phyloP scores from a whole-genome alignment of 2,113 vertebrate genomes.

The Prionailurus bengalensis region DNA sequence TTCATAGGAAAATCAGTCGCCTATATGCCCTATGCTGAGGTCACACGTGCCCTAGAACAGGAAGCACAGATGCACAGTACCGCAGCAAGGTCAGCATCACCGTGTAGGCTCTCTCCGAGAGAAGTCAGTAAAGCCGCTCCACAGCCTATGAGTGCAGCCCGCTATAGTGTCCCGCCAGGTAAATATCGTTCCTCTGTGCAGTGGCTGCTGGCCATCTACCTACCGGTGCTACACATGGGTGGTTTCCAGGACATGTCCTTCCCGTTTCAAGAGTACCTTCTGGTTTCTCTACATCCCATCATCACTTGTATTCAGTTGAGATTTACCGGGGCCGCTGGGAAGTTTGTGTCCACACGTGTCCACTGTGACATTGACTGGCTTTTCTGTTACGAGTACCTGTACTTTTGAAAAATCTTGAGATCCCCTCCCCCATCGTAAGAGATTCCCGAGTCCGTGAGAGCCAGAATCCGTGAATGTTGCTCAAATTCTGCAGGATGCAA shows the following conservation, averaged over 20 bases:
- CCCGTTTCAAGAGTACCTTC: background rate
- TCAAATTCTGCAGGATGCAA: background rate
- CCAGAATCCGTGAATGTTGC: slow-evolving; percentile 53
- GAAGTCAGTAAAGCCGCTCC: slow-evolving; percentile 92
- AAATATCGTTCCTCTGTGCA: slow-evolving; percentile 67
- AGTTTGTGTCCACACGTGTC: slow-evolving; percentile 47
- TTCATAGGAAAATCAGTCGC: slow-evolving; percentile 91
- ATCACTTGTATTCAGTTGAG: background rate
- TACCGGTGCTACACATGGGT: slow-evolving; percentile 22
- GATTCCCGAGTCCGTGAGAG: slow-evolving; percentile 24
- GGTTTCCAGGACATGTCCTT: background rate
- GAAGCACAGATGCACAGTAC: slow-evolving; percentile 89
- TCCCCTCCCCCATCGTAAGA: background rate
- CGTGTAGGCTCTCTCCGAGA: slow-evolving; percentile 92
- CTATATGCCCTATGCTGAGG: slow-evolving; percentile 93
- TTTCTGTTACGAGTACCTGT: slow-evolving; percentile 30
- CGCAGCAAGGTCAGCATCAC: slow-evolving; percentile 91
- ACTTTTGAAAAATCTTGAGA: slow-evolving; percentile 34
- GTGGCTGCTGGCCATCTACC: background rate
- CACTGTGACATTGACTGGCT: slow-evolving; percentile 33
- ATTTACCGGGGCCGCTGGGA: slow-evolving; percentile 29
- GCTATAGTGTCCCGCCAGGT: slow-evolving; percentile 94
- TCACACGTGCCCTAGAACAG: slow-evolving; percentile 93
- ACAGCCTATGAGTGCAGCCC: slow-evolving; percentile 89
- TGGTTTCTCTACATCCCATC: slow-evolving; percentile 49